Evolutionary conservation across 1,140 invertebrate species (phyloP), one percentile per base, ranked within the genome.

Genomic region (Cataglyphis hispanica): DNA sequence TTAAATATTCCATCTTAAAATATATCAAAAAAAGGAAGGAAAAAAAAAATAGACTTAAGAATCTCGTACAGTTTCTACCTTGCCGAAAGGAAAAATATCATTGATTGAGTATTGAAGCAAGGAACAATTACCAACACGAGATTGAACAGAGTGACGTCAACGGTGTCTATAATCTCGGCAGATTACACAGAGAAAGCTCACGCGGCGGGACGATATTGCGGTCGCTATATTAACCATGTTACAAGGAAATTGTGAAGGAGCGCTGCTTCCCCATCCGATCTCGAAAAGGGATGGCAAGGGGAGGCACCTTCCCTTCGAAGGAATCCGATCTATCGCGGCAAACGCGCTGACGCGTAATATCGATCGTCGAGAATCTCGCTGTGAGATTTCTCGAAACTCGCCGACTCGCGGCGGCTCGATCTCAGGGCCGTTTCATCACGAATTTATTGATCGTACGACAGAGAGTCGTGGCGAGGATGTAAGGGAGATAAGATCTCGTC

Each of bases 401-500:
- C 60, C 37, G 63, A 40, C 37, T 37, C 37, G 40, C 27, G n/a
- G 37, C 10, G 31, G 37, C 34, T 11, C 50, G 66, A 81, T 81
- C 50, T 10, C 64, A 13, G 19, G 19, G 37, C 34, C 50, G 66
- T 81, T 67, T 81, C 78, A 81, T 81, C 78, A 81, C 66, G 78
- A 72, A 81, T 81, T 81, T 66, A 81, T 81, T 60, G 78, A 81
- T 81, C 78, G 78, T 16, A 19, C 66, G 46, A 80, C 31, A 50
- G 7, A 50, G 7, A 69, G 22, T 16, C 3, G 76, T 3, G 34
- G 25, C 11, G 11, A 22, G 63, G 16, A 6, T 6, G 25, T 72
- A 72, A 72, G 78, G 60, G 34, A 72, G 78, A 81, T 81, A 81
- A 81, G 67, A 81, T 81, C 78, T 81, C 53, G 25, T 60, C 70